Evolutionary conservation across 2,888 invertebrate genomes (phyloP), one percentile per base, ranked within the genome.

Genomic region (Oasisia sp.): DNA sequence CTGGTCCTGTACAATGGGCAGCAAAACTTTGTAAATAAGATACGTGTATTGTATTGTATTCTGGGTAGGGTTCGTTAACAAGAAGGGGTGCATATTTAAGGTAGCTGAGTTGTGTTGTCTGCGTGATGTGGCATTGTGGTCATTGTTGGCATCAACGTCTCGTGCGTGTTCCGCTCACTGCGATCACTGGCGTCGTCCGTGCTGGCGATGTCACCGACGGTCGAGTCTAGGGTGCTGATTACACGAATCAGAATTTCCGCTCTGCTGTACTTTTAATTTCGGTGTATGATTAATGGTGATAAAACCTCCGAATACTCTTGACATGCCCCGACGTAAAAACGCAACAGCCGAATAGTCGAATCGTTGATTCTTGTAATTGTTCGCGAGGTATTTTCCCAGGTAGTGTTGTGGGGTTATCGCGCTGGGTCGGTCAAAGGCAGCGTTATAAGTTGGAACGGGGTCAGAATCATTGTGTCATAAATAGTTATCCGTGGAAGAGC

Each of bases 21-120:
- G 74, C 74, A 74, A 74, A 74, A 74, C 50, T 74, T 74, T 74
- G 74, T 74, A 74, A 74, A 74, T 74, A 74, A 4, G 74, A 74
- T 74, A 74, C 74, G 27, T 74, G 27, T 74, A 74, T 74, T 74
- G 27, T 74, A 74, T 74, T 74, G 74, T 74, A 74, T 74, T 74
- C 74, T 74, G 74, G 74, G 74, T 74, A 74, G 74, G 74, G 74
- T 19, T 74, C 74, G 4, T 74, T 74, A 74, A 74, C n/a, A 74
- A 27, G 27, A 19, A 74, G 74, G 74, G 74, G 74, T 74, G 27
- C 74, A n/a, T 74, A 74, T 74, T 74, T 74, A 74, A 74, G 74
- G 74, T 74, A 74, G 74, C 74, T 74, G 27, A 74, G 74, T 74
- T 74, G 74, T 74, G 74, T 74, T 74, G 74, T 74, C 74, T 74